A percentile compares a stretch with the other conserved stretches of the same genome.
Evolutionary conservation across 2,888 invertebrate species (phyloP).

Genomic region (Drosophila melanosoma): DNA sequence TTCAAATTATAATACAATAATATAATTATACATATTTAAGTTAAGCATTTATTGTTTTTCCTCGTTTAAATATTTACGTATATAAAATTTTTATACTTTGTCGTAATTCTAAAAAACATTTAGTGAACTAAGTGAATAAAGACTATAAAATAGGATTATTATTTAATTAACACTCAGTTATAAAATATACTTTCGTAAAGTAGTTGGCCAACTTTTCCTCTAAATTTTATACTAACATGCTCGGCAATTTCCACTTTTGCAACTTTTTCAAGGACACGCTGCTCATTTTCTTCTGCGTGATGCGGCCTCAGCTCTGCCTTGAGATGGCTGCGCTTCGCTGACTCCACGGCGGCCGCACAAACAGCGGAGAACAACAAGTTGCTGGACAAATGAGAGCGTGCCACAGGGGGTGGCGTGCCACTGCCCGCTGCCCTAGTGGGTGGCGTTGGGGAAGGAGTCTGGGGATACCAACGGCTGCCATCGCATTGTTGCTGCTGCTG

Average conservation of each 20-base stretch:
- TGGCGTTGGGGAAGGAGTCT: constrained; percentile 55
- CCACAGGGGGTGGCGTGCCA: constrained; percentile 26
- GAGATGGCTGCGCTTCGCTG: constrained; percentile 61
- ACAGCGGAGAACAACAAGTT: constrained; percentile 86
- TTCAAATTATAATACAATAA: neutral
- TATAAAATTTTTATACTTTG: neutral
- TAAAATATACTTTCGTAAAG: neutral
- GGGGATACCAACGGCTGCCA: constrained; percentile 39
- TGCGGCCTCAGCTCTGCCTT: constrained; percentile 39
- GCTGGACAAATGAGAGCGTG: constrained; percentile 81
- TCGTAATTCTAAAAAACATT: neutral
- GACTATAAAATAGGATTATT: neutral
- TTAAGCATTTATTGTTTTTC: neutral
- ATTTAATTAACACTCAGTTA: neutral
- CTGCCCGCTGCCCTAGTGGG: constrained; percentile 19
- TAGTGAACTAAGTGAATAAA: neutral
- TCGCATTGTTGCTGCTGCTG: constrained; percentile 70
- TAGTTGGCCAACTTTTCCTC: neutral
- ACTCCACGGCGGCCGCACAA: constrained; percentile 68
- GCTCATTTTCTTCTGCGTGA: constrained; percentile 1
- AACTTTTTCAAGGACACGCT: constrained; percentile 8
- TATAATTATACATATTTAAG: neutral
- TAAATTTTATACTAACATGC: constrained; percentile 74
- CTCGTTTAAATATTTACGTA: neutral
- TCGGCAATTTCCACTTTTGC: constrained; percentile 17